Evolutionary conservation across 64 coral and sea anemone species (phyloP).

Genomic region (Pocillopora verrucosa): DNA sequence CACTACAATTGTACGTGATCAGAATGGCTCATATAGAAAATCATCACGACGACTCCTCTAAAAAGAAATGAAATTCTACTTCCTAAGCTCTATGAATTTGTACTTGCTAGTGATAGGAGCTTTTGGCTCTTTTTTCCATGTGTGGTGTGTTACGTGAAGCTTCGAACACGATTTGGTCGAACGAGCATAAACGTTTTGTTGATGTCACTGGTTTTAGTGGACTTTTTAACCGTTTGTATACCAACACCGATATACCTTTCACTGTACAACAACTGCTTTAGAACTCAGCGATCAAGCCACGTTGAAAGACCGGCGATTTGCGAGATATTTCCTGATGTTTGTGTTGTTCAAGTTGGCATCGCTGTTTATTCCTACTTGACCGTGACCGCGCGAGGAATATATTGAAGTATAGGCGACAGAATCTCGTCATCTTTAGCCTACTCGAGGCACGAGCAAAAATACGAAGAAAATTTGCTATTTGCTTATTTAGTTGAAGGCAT

Average conservation of each 20-base stretch:
- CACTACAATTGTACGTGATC: background rate
- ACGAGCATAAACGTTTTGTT: conserved; percentile 62
- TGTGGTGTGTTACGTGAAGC: conserved; percentile 69
- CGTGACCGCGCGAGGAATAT: conserved; percentile 56
- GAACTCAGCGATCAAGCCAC: background rate
- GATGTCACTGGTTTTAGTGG: conserved; percentile 60
- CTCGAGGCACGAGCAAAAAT: conserved; percentile 7
- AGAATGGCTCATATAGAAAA: background rate
- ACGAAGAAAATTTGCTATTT: conserved; percentile 40
- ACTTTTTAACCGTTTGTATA: conserved; percentile 66
- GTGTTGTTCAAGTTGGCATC: conserved; percentile 78
- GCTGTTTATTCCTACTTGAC: conserved; percentile 83
- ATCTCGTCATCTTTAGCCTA: conserved; percentile 21
- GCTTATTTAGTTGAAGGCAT: conserved; percentile 83
- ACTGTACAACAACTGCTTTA: conserved; percentile 20
- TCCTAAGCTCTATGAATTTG: conserved; percentile 56
- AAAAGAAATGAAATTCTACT: background rate
- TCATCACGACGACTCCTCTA: background rate
- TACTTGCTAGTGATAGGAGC: conserved; percentile 52
- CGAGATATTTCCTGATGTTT: conserved; percentile 87
- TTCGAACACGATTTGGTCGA: conserved; percentile 35
- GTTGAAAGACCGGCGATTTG: conserved; percentile 69
- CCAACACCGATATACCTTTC: conserved; percentile 71
- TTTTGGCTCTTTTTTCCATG: conserved; percentile 61
- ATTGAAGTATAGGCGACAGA: conserved; percentile 55